A percentile compares a stretch with the other conserved stretches of the same genome.
Evolutionary conservation across 1,140 invertebrate genomes (phyloP).

Genomic region (Palaemon carinicauda): DNA sequence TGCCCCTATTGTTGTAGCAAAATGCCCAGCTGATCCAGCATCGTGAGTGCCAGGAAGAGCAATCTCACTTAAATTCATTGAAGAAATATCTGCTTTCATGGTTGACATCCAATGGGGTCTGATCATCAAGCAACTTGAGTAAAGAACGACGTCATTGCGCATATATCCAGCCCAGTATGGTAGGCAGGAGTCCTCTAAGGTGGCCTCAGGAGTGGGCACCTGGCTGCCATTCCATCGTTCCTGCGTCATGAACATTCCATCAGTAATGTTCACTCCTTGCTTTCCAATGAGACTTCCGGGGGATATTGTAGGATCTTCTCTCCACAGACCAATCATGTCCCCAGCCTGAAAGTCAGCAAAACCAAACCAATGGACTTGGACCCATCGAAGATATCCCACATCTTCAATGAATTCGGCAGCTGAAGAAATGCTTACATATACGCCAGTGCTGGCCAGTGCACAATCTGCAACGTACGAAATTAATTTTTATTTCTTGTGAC

Average conservation of each 20-base stretch:
- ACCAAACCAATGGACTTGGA: constrained; percentile 61
- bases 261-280: neutral
- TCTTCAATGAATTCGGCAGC: constrained; percentile 25
- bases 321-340: constrained; percentile 59
- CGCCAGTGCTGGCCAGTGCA: neutral
- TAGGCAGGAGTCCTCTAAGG: constrained; percentile 59
- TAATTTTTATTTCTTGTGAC: no score
- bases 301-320: constrained; percentile 31
- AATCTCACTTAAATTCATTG: constrained; percentile 65
- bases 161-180: constrained; percentile 63
- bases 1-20: constrained; percentile 62
- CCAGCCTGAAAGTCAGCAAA: neutral
- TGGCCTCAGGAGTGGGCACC: constrained; percentile 29
- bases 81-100: constrained; percentile 63
- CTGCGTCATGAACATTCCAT: constrained; percentile 40
- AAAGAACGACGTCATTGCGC: constrained; percentile 42
- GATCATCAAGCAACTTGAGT: constrained; percentile 65
- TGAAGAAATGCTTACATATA: constrained; percentile 44
- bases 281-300: constrained; percentile 10
- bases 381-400: constrained; percentile 42
- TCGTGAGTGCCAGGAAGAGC: constrained; percentile 75
- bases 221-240: constrained; percentile 52
- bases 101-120: constrained; percentile 72
- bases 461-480: constrained; percentile 34
- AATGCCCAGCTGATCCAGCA: constrained; percentile 70